A percentile compares a stretch with the other conserved stretches of the same genome.
Evolutionary conservation across 2,113 vertebrate genomes (phyloP).

Genomic region (Antechinus stuartii): DNA sequence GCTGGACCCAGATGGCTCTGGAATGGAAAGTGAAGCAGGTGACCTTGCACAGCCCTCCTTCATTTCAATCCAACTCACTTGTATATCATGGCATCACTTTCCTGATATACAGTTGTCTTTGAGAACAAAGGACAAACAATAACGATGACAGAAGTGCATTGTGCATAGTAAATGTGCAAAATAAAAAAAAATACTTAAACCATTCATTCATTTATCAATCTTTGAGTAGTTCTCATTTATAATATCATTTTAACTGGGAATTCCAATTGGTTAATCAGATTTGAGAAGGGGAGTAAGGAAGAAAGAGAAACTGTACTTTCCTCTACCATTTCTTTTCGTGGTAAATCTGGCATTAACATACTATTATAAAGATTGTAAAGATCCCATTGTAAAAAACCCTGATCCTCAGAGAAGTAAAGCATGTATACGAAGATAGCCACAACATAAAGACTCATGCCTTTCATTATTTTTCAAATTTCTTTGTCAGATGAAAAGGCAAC

Average conservation of each 20-base stretch:
- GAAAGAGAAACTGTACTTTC: not conserved
- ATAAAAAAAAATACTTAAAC: not conserved
- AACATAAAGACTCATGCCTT: slow-evolving; percentile 51
- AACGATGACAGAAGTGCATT: not conserved
- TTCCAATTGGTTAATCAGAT: slow-evolving; percentile 38
- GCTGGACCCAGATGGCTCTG: too few species aligned
- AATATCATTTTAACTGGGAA: not conserved
- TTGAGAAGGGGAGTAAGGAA: not conserved
- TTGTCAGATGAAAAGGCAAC: slow-evolving; percentile 56
- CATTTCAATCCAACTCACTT: too few species aligned
- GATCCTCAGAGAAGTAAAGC: slow-evolving; percentile 49
- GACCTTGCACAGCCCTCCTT: too few species aligned
- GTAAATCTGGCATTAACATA: slow-evolving; percentile 56
- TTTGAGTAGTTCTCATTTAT: not conserved
- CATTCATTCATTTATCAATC: too few species aligned
- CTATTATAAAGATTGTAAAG: slow-evolving; percentile 38
- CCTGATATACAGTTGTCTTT: too few species aligned
- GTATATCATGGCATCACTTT: too few species aligned
- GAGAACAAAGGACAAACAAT: too few species aligned
- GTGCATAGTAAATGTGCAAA: not conserved
- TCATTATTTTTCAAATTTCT: slow-evolving; percentile 59
- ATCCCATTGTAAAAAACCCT: slow-evolving; percentile 41
- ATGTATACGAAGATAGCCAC: slow-evolving; percentile 49
- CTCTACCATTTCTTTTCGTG: slow-evolving; percentile 49
- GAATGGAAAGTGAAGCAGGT: too few species aligned